Percentiles rank a stretch among this genome's conserved stretches.
Evolutionary conservation across 2,797 vertebrate species (phyloP).

Genomic region (Myotis pilosus): DNA sequence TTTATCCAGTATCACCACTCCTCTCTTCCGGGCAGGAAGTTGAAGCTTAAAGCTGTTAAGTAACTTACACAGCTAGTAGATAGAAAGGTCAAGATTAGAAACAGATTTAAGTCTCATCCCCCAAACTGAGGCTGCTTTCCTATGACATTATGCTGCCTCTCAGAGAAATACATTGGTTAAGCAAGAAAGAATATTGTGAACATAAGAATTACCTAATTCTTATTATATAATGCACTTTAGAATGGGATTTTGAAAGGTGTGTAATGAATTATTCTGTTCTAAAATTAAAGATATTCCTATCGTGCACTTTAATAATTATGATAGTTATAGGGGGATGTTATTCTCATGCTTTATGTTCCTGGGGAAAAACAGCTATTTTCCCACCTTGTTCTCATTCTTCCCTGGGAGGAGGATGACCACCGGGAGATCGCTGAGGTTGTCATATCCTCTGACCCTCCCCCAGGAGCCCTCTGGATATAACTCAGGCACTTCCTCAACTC

Average conservation of each 20-base stretch:
- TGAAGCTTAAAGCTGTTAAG: background rate
- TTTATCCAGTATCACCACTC: background rate
- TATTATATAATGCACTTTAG: background rate
- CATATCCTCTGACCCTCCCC: background rate
- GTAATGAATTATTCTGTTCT: background rate
- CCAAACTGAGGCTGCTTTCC: background rate
- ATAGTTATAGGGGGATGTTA: background rate
- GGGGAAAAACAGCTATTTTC: background rate
- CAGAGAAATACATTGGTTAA: background rate
- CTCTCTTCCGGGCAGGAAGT: background rate
- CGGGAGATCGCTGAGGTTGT: background rate
- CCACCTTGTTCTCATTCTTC: background rate
- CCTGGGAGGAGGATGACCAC: background rate
- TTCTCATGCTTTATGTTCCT: background rate
- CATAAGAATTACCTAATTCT: background rate
- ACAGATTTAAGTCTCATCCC: background rate
- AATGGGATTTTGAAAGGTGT: background rate
- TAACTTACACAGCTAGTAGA: background rate
- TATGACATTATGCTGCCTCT: background rate
- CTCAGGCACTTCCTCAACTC: background rate
- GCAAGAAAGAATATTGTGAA: background rate
- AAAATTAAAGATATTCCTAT: conserved; percentile 11
- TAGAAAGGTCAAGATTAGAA: background rate
- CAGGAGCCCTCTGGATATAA: accelerated
- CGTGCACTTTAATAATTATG: background rate